phyloP scores from a whole-genome alignment of 2,797 vertebrate genomes.

The Ispidina lecontei region DNA sequence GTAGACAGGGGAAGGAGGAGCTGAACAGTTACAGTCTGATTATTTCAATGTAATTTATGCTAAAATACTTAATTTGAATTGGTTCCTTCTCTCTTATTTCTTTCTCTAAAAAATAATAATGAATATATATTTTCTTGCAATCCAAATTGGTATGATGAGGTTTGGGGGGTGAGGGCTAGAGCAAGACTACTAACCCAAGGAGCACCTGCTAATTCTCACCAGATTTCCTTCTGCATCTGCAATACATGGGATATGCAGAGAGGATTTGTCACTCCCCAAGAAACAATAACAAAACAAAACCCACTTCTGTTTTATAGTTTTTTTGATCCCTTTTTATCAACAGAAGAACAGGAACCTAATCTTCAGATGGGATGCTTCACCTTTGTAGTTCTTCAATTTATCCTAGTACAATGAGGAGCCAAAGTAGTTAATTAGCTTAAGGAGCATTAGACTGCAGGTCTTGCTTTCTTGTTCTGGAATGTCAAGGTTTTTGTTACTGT shows the following conservation, averaged over 20 bases:
- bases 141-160: neutral
- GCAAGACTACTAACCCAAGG: neutral
- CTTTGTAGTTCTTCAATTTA: neutral
- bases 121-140: neutral
- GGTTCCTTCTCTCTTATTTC: neutral
- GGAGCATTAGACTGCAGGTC: neutral
- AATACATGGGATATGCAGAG: fast-evolving
- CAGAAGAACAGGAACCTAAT: neutral
- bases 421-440: neutral
- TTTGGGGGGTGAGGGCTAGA: too few species aligned
- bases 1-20: neutral
- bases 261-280: neutral
- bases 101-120: too few species aligned
- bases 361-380: neutral
- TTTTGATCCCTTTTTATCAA: neutral
- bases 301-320: neutral
- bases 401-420: neutral
- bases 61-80: neutral
- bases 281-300: neutral
- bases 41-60: neutral
- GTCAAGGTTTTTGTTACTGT: neutral
- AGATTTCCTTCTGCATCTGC: neutral
- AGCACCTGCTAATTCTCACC: neutral
- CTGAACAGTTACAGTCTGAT: neutral
- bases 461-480: neutral